A percentile compares a stretch with the other conserved stretches of the same genome.
phyloP scores from a whole-genome alignment of 2,113 vertebrate genomes.

The Vulpes ferrilata region DNA sequence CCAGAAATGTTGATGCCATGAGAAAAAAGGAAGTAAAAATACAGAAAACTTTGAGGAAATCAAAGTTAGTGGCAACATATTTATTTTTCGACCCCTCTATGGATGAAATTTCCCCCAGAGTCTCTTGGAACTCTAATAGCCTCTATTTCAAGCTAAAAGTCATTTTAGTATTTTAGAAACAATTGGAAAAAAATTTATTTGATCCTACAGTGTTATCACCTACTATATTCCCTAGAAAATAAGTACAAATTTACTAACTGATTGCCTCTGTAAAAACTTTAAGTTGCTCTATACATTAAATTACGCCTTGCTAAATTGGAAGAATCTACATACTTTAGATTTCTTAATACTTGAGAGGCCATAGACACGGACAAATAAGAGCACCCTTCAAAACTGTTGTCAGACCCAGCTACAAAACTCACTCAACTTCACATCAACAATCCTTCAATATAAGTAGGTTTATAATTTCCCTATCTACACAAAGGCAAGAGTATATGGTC shows the following conservation, averaged over 20 bases:
- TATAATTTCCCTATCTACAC: neutral
- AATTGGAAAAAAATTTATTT: slow-evolving; percentile 12
- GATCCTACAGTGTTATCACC: neutral
- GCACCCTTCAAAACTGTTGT: neutral
- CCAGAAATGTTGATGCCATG: slow-evolving; percentile 53
- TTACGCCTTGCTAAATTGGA: neutral
- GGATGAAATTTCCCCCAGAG: slow-evolving; percentile 14
- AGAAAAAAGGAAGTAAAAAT: slow-evolving; percentile 59
- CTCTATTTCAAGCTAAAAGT: slow-evolving; percentile 35
- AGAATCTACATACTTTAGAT: neutral
- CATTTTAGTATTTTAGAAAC: slow-evolving; percentile 11
- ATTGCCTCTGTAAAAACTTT: neutral
- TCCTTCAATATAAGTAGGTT: neutral
- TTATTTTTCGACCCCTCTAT: neutral
- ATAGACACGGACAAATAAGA: neutral
- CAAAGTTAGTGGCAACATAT: slow-evolving; percentile 52
- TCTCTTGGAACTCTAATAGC: slow-evolving; percentile 42
- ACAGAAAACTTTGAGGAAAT: slow-evolving; percentile 45
- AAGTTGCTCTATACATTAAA: neutral
- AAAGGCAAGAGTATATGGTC: neutral
- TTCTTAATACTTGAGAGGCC: neutral
- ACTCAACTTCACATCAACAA: neutral
- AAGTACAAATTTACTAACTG: neutral
- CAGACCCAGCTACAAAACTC: neutral
- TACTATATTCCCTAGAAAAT: slow-evolving; percentile 41